Conservation (phyloP, 2,888 invertebrate genomes). For the Oligia strigilis region DNA sequence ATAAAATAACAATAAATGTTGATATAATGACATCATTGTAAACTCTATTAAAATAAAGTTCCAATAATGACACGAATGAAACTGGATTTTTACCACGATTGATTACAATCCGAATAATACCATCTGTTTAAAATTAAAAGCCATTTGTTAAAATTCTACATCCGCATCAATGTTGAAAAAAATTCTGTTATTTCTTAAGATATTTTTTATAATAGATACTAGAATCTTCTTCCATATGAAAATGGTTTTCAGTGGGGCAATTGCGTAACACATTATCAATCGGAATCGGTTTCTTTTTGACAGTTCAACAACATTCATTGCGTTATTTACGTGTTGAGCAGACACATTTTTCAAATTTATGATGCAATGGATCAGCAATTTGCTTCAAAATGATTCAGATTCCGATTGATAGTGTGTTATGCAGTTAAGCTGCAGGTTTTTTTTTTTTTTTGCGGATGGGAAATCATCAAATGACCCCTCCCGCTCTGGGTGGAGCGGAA, state of each 20-base stretch:
- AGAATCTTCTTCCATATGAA: neutral
- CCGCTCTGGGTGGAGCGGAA: no score
- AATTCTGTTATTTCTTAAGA: neutral
- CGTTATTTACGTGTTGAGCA: no score
- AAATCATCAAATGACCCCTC: no score
- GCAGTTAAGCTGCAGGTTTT: no score
- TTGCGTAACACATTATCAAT: no score
- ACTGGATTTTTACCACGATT: slow-evolving; percentile 19
- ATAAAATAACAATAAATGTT: neutral
- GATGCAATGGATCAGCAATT: no score
- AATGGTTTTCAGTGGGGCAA: neutral
- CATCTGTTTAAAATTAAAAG: neutral
- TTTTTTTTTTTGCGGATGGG: no score
- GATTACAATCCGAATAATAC: slow-evolving; percentile 1
- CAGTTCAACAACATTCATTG: no score
- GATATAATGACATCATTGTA: slow-evolving; percentile 34
- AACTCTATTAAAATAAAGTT: slow-evolving; percentile 12
- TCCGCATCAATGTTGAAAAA: neutral
- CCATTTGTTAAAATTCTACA: neutral
- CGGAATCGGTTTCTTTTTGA: no score
- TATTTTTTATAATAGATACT: neutral
- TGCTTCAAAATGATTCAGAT: no score
- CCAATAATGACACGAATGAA: neutral
- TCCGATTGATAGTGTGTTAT: no score
- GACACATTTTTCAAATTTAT: no score